phyloP scores from a whole-genome alignment of 2,797 vertebrate genomes.

The Cyclopterus lumpus region DNA sequence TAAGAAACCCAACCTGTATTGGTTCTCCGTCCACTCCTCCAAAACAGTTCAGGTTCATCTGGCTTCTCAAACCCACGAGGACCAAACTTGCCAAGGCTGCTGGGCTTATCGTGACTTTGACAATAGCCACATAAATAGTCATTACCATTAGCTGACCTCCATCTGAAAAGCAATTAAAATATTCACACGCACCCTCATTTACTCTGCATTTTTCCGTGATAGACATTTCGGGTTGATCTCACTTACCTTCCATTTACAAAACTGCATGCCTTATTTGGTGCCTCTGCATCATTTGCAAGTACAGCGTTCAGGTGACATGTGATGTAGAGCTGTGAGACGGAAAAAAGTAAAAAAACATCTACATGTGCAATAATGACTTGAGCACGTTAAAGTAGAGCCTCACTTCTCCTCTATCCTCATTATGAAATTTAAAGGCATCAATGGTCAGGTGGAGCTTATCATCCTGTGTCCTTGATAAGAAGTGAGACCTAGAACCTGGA shows the following conservation, averaged over 20 bases:
- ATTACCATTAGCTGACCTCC: slow-evolving; percentile 75
- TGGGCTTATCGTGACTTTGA: slow-evolving; percentile 43
- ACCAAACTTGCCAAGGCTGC: slow-evolving; percentile 9
- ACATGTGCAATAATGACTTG: too few species aligned
- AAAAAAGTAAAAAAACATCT: too few species aligned
- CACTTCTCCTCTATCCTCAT: too few species aligned
- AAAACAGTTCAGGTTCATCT: too few species aligned
- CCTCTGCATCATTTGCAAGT: slow-evolving; percentile 48
- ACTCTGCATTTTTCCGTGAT: too few species aligned
- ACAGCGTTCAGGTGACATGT: slow-evolving; percentile 71
- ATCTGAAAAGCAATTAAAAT: slow-evolving; percentile 43
- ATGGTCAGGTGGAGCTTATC: slow-evolving; percentile 68
- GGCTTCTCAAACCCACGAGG: slow-evolving; percentile 11
- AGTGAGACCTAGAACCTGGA: slow-evolving; percentile 64
- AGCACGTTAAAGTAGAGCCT: too few species aligned
- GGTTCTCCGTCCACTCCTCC: too few species aligned
- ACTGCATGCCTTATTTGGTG: slow-evolving; percentile 69
- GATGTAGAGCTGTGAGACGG: slow-evolving; percentile 80
- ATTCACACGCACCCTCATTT: too few species aligned
- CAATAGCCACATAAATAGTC: slow-evolving; percentile 74
- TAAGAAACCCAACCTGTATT: too few species aligned
- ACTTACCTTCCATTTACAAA: slow-evolving; percentile 65
- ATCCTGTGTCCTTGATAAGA: slow-evolving; percentile 58
- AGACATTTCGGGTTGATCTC: neutral
- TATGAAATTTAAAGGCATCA: slow-evolving; percentile 44